Conservation (phyloP, 2,797 vertebrate species). For the Sternarchorhynchus goeldii region DNA sequence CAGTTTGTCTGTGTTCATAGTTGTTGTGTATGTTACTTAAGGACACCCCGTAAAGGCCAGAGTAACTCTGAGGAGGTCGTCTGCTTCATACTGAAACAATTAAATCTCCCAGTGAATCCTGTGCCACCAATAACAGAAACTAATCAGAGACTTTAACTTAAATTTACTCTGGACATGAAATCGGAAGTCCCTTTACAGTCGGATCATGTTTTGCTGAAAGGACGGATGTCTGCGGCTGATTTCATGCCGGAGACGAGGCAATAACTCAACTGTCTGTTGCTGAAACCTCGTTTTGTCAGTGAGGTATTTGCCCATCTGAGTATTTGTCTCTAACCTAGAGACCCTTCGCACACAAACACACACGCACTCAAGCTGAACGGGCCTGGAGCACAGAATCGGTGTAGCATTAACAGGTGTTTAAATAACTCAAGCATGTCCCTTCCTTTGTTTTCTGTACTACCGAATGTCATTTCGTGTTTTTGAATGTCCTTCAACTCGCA, state of each 20-base stretch:
- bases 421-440: slow-evolving; percentile 74
- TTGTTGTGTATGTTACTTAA: slow-evolving; percentile 33
- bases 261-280: slow-evolving; percentile 64
- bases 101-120: slow-evolving; percentile 44
- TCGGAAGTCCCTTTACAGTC: slow-evolving; percentile 47
- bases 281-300: slow-evolving; percentile 67
- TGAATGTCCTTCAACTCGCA: slow-evolving; percentile 59
- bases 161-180: slow-evolving; percentile 53
- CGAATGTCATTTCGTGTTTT: slow-evolving; percentile 36
- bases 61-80: slow-evolving; percentile 45
- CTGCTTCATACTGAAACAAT: slow-evolving; percentile 53
- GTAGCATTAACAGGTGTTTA: slow-evolving; percentile 80
- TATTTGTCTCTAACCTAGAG: slow-evolving; percentile 67
- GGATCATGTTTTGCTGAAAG: slow-evolving; percentile 41
- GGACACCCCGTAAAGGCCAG: slow-evolving; percentile 43
- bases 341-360: slow-evolving; percentile 38
- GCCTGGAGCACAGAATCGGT: slow-evolving; percentile 62
- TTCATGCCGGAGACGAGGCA: slow-evolving; percentile 41
- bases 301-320: slow-evolving; percentile 68
- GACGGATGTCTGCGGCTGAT: slow-evolving; percentile 39
- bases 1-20: slow-evolving; percentile 23
- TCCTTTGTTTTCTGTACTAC: slow-evolving; percentile 62
- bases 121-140: slow-evolving; percentile 64
- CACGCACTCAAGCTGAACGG: slow-evolving; percentile 56
- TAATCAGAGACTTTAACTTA: slow-evolving; percentile 60